Evolutionary conservation across 2,113 vertebrate species (phyloP).

Genomic region (Protobothrops mucrosquamatus): DNA sequence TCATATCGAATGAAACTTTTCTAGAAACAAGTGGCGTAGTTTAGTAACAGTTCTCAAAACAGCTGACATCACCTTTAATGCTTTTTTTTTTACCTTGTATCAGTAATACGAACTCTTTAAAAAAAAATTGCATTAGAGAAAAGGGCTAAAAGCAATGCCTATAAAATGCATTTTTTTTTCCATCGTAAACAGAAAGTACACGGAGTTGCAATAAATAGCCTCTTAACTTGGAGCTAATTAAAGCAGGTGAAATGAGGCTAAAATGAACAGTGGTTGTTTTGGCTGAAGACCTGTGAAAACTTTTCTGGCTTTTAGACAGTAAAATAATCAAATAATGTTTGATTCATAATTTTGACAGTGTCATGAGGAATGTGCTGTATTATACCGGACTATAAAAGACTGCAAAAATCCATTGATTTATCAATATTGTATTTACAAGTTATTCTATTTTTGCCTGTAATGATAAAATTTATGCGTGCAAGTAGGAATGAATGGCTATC

Average conservation of each 20-base stretch:
- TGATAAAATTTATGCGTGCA: slow-evolving; percentile 60
- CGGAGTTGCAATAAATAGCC: slow-evolving; percentile 66
- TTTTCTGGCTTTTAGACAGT: slow-evolving; percentile 51
- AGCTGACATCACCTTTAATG: slow-evolving; percentile 53
- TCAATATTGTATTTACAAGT: slow-evolving; percentile 59
- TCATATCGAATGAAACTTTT: slow-evolving; percentile 35
- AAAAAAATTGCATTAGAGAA: slow-evolving; percentile 61
- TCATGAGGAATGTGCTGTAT: slow-evolving; percentile 53
- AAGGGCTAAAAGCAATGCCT: slow-evolving; percentile 76
- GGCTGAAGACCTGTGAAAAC: slow-evolving; percentile 73
- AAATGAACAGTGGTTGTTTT: slow-evolving; percentile 69
- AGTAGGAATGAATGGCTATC: slow-evolving; percentile 65
- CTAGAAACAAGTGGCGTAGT: slow-evolving; percentile 40
- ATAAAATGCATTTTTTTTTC: slow-evolving; percentile 52
- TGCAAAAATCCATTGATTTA: slow-evolving; percentile 65
- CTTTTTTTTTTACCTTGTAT: slow-evolving; percentile 54
- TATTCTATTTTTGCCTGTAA: slow-evolving; percentile 50
- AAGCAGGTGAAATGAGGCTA: slow-evolving; percentile 75
- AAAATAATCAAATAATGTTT: slow-evolving; percentile 34
- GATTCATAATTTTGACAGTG: slow-evolving; percentile 26
- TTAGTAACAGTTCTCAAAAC: slow-evolving; percentile 26
- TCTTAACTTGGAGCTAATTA: slow-evolving; percentile 44
- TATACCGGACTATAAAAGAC: slow-evolving; percentile 36
- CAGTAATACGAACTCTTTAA: slow-evolving; percentile 55
- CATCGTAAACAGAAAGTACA: slow-evolving; percentile 55